Conservation (phyloP, 2,888 invertebrate species). For the Apotomis capreana region DNA sequence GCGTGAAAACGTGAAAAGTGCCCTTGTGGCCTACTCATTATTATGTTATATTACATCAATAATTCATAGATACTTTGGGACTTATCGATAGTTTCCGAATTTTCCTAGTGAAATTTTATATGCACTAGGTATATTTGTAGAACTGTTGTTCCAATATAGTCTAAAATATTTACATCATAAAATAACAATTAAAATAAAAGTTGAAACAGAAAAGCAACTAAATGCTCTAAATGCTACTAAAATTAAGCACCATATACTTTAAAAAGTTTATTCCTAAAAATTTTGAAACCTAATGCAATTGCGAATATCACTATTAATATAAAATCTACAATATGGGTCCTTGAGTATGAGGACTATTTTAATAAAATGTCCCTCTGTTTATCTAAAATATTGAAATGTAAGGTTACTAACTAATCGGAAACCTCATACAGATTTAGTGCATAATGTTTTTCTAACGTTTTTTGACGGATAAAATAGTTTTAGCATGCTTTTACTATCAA, state of each 20-base stretch:
- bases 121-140: background rate
- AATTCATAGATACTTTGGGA: too few species aligned
- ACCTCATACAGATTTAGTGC: too few species aligned
- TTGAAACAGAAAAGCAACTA: constrained; percentile 61
- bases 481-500: too few species aligned
- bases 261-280: constrained; percentile 11
- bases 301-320: constrained; percentile 3
- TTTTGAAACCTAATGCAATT: constrained; percentile 9
- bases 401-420: too few species aligned
- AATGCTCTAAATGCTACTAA: constrained; percentile 79
- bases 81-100: too few species aligned
- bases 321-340: background rate
- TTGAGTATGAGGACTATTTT: background rate
- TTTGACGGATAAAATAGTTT: too few species aligned
- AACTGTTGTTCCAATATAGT: constrained; percentile 43
- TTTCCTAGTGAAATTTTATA: background rate
- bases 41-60: background rate
- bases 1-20: too few species aligned
- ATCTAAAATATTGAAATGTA: too few species aligned
- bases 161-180: constrained; percentile 59
- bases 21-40: background rate
- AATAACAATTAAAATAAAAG: constrained; percentile 33
- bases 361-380: too few species aligned
- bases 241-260: constrained; percentile 66
- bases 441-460: too few species aligned